Evolutionary conservation across 2,888 invertebrate genomes (phyloP).

Genomic region (Ormyrus pomaceus): DNA sequence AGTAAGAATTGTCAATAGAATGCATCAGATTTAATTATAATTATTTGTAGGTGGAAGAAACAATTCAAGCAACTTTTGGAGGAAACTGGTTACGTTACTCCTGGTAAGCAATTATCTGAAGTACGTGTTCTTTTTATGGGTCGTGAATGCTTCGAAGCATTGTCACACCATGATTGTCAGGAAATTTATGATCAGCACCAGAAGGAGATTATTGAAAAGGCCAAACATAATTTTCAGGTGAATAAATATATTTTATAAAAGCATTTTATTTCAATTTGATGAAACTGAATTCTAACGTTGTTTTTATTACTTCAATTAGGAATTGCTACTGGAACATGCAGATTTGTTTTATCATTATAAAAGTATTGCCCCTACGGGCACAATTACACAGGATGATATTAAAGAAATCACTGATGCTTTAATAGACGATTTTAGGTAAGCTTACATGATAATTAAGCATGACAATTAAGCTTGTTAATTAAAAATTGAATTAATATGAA

Average conservation of each 20-base stretch:
- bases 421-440: conserved; percentile 92
- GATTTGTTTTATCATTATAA: conserved; percentile 96
- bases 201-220: conserved; percentile 90
- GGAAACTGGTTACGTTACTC: conserved; percentile 95
- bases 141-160: conserved; percentile 93
- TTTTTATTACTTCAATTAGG: conserved; percentile 76
- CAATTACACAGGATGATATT: conserved; percentile 95
- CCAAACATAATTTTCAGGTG: conserved; percentile 92
- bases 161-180: conserved; percentile 92
- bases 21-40: too few relatives aligned
- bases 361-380: conserved; percentile 91
- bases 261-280: neutral
- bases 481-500: neutral
- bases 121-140: conserved; percentile 95
- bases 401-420: conserved; percentile 94
- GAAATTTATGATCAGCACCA: conserved; percentile 96
- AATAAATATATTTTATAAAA: conserved; percentile 1
- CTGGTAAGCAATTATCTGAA: conserved; percentile 94
- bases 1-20: neutral
- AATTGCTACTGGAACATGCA: conserved; percentile 93
- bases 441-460: conserved; percentile 11
- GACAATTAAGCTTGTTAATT: neutral
- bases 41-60: conserved; percentile 86
- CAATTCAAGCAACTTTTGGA: conserved; percentile 95
- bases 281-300: neutral